Percentiles rank a stretch among this genome's conserved stretches.
These are phyloP conservation scores for Polylopha cassiicola DNA, from an alignment of 2,888 invertebrate genomes.

Conservation along the genomic window DNA sequence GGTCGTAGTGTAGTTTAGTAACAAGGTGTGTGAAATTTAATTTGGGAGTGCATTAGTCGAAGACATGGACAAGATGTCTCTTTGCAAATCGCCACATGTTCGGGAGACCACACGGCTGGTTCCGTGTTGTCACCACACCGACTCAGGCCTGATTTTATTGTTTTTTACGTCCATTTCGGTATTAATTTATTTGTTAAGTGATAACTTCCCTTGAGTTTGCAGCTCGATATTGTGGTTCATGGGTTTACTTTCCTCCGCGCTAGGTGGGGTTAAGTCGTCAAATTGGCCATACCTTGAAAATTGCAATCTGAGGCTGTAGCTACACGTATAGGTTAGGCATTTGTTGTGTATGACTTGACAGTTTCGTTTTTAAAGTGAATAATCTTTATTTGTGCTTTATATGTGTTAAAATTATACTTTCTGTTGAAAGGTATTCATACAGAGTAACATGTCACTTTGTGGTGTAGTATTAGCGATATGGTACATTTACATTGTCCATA, in stretches of 20 bases:
- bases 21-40: slow-evolving; percentile 43
- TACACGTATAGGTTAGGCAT: slow-evolving; percentile 24
- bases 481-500: slow-evolving; percentile 13
- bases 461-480: neutral
- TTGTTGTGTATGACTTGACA: slow-evolving; percentile 24
- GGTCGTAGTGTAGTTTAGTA: slow-evolving; percentile 37
- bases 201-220: slow-evolving; percentile 10
- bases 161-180: slow-evolving; percentile 27
- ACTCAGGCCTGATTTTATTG: slow-evolving; percentile 37
- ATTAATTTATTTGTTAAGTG: slow-evolving; percentile 20
- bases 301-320: slow-evolving; percentile 15
- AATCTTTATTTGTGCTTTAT: neutral
- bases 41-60: slow-evolving; percentile 43
- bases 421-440: neutral
- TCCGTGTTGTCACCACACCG: slow-evolving; percentile 36
- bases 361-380: slow-evolving; percentile 22
- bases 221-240: slow-evolving; percentile 11
- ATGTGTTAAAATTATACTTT: neutral
- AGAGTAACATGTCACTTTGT: slow-evolving; percentile 8
- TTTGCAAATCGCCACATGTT: slow-evolving; percentile 64
- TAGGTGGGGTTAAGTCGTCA: slow-evolving; percentile 67
- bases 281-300: slow-evolving; percentile 24
- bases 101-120: slow-evolving; percentile 47
- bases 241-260: slow-evolving; percentile 40
- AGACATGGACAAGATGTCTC: slow-evolving; percentile 64